Evolutionary conservation across 2,888 invertebrate species (phyloP), one percentile per base, ranked within the genome.

Genomic region (Phrixothrix hirtus): DNA sequence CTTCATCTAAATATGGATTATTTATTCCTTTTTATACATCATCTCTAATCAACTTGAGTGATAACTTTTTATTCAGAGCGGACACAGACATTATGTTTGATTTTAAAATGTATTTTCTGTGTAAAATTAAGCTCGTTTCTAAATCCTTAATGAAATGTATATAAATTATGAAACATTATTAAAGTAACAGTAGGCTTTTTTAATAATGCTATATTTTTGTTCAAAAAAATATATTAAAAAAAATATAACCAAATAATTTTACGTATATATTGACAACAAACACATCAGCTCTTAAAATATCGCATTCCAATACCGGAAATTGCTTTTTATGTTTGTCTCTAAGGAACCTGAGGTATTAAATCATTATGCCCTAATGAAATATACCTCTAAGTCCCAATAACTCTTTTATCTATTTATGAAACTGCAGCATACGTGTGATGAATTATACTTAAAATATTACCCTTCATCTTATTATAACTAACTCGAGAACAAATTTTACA

Each of bases 1-100:
- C 66, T 71, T 72, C 72, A 71, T 72, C 72, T 70, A 68, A 73
- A 72, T 71, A 66, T 65, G 69, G 70, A 71, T 73, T 72, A 71
- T 72, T 72, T 73, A 73, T 72, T 72, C 69, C 69, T 68, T 67
- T 69, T 68, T 66, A 62, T 64, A 65, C 71, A 71, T 73, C 72
- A 72, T 65, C 66, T 69, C 64, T 73, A 70, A 74, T 74, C 70
- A 74, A 66, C 62, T 66, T 70, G 70, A 72, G 70, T 69, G 73
- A 72, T 72, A 71, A 69, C 69, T 68, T 65, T 67, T 68, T 67
- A 67, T 67, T 63, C 57, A 51, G 63, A 67, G 67, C 67, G 69
- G 68, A 68, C 71, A 65, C 63, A 67, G 66, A 67, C 71, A 70
- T 73, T 70, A 71, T 64, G 70, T 67, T 65, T 71, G 68, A 71